A percentile compares a stretch with the other conserved stretches of the same genome.
Conservation (phyloP, 1,140 invertebrate species). For the Magallana angulata region DNA sequence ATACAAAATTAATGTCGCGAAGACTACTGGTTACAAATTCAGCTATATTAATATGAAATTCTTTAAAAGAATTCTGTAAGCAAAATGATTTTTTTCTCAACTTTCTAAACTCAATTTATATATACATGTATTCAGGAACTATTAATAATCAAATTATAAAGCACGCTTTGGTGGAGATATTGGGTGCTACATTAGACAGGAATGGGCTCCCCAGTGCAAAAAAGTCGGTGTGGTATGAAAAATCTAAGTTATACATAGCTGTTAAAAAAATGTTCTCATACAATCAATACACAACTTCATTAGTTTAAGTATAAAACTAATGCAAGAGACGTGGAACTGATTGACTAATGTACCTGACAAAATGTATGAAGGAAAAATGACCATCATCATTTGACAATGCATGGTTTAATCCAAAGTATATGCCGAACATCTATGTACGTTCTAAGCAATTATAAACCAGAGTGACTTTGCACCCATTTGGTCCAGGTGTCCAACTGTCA, state of each 20-base stretch:
- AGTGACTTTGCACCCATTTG: no score
- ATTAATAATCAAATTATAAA: not conserved
- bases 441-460: no score
- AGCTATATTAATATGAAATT: not conserved
- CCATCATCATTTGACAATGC: not conserved
- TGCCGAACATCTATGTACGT: no score
- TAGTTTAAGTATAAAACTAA: not conserved
- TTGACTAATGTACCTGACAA: not conserved
- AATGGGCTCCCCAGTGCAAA: not conserved
- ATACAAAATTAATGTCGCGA: not conserved
- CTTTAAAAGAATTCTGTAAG: not conserved
- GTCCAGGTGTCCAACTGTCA: no score
- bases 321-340: not conserved
- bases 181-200: not conserved
- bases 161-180: constrained; percentile 23
- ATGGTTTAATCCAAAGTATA: not conserved
- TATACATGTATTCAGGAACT: no score
- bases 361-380: not conserved
- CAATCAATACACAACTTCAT: constrained; percentile 19
- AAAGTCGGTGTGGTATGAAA: not conserved
- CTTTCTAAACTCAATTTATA: no score
- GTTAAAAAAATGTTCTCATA: not conserved
- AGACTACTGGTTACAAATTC: constrained; percentile 10
- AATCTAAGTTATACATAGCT: constrained; percentile 4
- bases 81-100: not conserved